Base-by-base conservation (phyloP, 2,797 vertebrate species). In the Esox lucius region DNA sequence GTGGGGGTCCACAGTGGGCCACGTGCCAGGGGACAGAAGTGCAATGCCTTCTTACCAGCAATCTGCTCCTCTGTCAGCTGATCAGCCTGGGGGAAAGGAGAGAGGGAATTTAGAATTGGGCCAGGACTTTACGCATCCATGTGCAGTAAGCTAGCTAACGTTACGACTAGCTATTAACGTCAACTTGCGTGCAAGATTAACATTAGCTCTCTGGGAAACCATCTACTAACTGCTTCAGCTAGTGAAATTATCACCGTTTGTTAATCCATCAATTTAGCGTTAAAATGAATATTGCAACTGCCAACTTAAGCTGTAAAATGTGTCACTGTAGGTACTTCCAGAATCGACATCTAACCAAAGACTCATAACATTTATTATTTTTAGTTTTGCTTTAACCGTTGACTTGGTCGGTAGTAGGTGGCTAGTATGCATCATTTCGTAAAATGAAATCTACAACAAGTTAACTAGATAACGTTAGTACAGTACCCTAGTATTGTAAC, bases 61-160 rank as follows among this genome's bases (percentile, higher is more conserved):
- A 99, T 99, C 94, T 99, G 98, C 95, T 99, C 98, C 91, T 99
- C 98, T 96, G 98, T 99, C 93, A 99, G 96, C 91, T 99, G 98
- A 91, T 99, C 98, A 93, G 98, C 98, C 98, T 99, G 91, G 28
- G 16, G 84, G 81, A 78, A 70, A 84, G 78, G 88, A 6, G 62
- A 6, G 61, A 75, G 75, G 56, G 4, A 48, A 70, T 28, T 83
- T 75, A 66, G 31, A 66, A 17, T 16, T 66, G 31, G 6, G 31
- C 28, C 64, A 66, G 3, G 56, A 7, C 9, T 13, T 46, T 11
- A 46, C 12, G 42, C 42, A 46, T 46, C 42, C 56, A 61, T 61
- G 56, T 61, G 22, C 22, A 61, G 56, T 24, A 26, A 46, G 42
- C 0, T 39, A 6, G 19, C n/a, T 56, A 56, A 56, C 53, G 35